Conservation (phyloP, 2,113 vertebrate genomes). For the Phyllopteryx taeniolatus region DNA sequence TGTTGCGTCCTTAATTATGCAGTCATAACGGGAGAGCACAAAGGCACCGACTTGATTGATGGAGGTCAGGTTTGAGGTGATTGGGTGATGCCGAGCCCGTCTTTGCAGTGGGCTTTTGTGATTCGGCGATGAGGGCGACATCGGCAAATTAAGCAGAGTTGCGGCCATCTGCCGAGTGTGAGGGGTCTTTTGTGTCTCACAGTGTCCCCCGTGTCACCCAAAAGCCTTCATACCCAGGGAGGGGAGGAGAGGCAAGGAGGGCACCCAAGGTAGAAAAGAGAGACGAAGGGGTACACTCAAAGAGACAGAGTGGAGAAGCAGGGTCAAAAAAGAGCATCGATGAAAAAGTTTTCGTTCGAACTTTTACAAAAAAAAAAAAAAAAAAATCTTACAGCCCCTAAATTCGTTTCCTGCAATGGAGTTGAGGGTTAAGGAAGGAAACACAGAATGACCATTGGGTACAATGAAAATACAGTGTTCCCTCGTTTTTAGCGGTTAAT, state of each 20-base stretch:
- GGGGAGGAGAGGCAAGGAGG: constrained; percentile 13
- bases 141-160: constrained; percentile 56
- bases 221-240: constrained; percentile 26
- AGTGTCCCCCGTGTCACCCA: constrained; percentile 27
- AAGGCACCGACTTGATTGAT: constrained; percentile 44
- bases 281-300: not conserved
- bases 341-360: constrained; percentile 32
- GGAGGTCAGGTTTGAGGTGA: constrained; percentile 41
- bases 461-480: constrained; percentile 12
- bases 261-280: not conserved
- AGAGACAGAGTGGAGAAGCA: constrained; percentile 14
- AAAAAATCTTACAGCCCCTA: constrained; percentile 13
- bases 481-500: too few relatives aligned
- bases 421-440: constrained; percentile 26
- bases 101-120: constrained; percentile 48
- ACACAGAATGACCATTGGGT: constrained; percentile 19
- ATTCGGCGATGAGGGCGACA: constrained; percentile 48
- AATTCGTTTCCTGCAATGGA: constrained; percentile 21
- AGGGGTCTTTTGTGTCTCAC: constrained; percentile 47
- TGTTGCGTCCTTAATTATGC: constrained; percentile 7
- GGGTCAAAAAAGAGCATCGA: constrained; percentile 25
- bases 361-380: not conserved
- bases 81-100: constrained; percentile 44
- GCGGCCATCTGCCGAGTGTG: constrained; percentile 62
- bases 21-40: constrained; percentile 32